Evolutionary conservation across 2,113 vertebrate species (phyloP), one percentile per base, ranked within the genome.

Genomic region (Sula dactylatra): DNA sequence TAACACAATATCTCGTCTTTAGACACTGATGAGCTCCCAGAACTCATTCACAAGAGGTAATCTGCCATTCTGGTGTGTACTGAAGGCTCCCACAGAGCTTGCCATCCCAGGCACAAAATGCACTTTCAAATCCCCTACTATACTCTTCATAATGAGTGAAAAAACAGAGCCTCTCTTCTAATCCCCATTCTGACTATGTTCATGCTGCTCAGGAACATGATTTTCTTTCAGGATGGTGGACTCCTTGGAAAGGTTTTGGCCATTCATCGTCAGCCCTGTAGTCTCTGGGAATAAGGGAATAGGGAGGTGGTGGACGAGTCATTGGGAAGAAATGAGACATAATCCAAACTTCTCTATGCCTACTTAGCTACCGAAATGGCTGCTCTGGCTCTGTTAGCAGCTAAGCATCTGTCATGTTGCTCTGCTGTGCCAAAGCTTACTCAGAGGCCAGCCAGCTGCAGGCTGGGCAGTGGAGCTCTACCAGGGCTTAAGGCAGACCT

Each of bases 291-390:
- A 59, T 47, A 86, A 90, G 52, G 64, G 47, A 89, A 64, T 27
- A 67, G 17, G 11, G 76, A 91, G 38, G 36, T 71, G 16, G 52
- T 82, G 22, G 47, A 72, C 2, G 2, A 87, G 38, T 67, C n/a
- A 74, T 91, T 92, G 94, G 83, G 61, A 87, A 89, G 52, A 94
- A 82, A 91, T 76, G 25, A 92, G 56, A 76, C 70, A 70, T 79
- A 79, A 86, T 54, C 73, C 74, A 56, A 93, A 82, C 34, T 86
- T 77, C 59, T 83, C 42, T 78, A 62, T 86, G n/a, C 54, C 64
- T 87, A 2, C 47, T 93, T 93, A 85, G 62, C 70, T 85, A 85
- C 83, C 4, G 14, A 86, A 94, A 84, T 76, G 54, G 73, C 65
- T 79, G 47, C 17, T 89, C 52, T 94, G 81, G 34, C 49, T 93